A percentile compares a stretch with the other conserved stretches of the same genome.
Evolutionary conservation across 1,140 invertebrate genomes (phyloP).

Genomic region (Drosophila simulans): DNA sequence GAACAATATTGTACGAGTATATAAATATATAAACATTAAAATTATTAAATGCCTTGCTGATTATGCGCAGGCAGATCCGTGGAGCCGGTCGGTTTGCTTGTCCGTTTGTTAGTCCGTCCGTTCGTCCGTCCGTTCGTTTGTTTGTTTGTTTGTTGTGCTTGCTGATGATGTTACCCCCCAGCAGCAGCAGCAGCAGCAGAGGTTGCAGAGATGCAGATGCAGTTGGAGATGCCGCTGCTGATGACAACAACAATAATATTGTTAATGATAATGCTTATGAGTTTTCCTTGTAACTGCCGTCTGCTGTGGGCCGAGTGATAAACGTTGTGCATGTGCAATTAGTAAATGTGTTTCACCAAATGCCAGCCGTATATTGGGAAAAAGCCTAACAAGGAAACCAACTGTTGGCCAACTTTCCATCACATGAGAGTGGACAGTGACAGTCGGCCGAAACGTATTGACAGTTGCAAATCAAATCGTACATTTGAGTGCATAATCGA

Average conservation of each 20-base stretch:
- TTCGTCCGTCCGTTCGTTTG: slow-evolving; percentile 22
- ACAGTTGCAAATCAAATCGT: slow-evolving; percentile 78
- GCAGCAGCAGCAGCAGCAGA: slow-evolving; percentile 33
- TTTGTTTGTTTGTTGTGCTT: slow-evolving; percentile 58
- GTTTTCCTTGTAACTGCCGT: slow-evolving; percentile 72
- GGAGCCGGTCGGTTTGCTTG: slow-evolving; percentile 25
- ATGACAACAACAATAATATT: slow-evolving; percentile 81
- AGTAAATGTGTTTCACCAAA: slow-evolving; percentile 66
- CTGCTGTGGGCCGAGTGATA: slow-evolving; percentile 64
- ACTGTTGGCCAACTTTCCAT: slow-evolving; percentile 60
- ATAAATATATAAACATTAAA: slow-evolving; percentile 78
- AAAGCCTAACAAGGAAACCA: not conserved
- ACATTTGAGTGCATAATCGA: slow-evolving; percentile 61
- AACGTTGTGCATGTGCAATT: slow-evolving; percentile 74
- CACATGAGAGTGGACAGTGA: slow-evolving; percentile 5
- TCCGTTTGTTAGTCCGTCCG: slow-evolving; percentile 3
- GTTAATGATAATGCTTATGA: slow-evolving; percentile 83
- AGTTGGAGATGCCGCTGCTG: slow-evolving; percentile 44
- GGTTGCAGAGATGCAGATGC: slow-evolving; percentile 35
- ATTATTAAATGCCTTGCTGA: slow-evolving; percentile 81
- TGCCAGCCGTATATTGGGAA: not conserved
- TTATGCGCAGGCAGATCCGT: slow-evolving; percentile 67
- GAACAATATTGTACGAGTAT: slow-evolving; percentile 55
- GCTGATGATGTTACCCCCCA: slow-evolving; percentile 60
- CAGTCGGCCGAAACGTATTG: slow-evolving; percentile 47